phyloP scores from a whole-genome alignment of 2,797 vertebrate species.

The Hydrolagus colliei region DNA sequence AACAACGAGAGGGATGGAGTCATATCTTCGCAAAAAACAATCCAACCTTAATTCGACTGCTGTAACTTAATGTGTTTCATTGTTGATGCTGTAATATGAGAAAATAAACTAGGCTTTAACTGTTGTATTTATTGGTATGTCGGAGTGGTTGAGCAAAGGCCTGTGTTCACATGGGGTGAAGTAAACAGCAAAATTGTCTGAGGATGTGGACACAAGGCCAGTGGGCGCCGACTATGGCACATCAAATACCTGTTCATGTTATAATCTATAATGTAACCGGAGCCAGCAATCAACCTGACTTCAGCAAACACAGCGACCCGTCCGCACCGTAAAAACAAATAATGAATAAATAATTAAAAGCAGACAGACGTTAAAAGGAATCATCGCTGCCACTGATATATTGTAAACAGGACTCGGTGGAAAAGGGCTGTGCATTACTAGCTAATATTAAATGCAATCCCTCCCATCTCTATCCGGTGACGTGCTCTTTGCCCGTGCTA shows the following conservation, averaged over 20 bases:
- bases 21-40: not conserved
- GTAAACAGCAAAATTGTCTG: slow-evolving; percentile 4
- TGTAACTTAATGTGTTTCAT: not conserved
- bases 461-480: not conserved
- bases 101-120: not conserved
- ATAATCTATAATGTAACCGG: too few relatives aligned
- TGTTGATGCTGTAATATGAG: not conserved
- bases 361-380: not conserved
- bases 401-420: not conserved
- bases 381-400: not conserved
- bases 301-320: not conserved
- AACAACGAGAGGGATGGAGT: too few relatives aligned
- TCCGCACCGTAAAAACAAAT: not conserved
- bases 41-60: not conserved
- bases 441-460: not conserved
- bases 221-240: not conserved
- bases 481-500: not conserved
- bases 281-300: not conserved
- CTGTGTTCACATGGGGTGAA: not conserved
- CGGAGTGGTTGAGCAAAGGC: slow-evolving; percentile 1
- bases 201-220: not conserved
- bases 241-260: too few relatives aligned
- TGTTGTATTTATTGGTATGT: slow-evolving; percentile 1
- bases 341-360: not conserved
- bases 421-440: not conserved